Evolutionary conservation across 2,797 vertebrate genomes (phyloP), one percentile per base, ranked within the genome.

Genomic region (Danio albolineatus): DNA sequence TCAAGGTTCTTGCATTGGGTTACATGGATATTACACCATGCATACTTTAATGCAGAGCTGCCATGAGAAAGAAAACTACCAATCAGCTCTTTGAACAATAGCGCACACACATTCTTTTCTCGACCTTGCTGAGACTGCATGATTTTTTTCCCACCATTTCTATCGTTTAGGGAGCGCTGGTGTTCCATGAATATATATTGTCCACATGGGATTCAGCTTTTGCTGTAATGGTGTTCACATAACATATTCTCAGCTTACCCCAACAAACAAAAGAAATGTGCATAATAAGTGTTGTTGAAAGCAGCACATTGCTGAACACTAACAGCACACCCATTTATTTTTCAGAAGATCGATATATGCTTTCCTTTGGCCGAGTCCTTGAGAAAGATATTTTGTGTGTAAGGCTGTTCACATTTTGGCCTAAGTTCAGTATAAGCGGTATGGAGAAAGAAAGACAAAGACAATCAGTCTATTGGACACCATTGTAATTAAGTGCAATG

Each of bases 121-220:
- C 36, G 28, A 61, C 76, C 66, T 78, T 71, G 66, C 76, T 61
- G 65, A 70, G 56, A 13, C 10, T 48, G 46, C 54, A 61, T 64
- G 1, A 14, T 28, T 8, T 61, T 48, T 61, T 60, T 44, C 13
- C 39, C 13, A 48, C 36, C 0, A 13, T 41, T 78, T 78, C 43
- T 39, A 53, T 78, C 74, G 41, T 78, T 78, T 78, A 78, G 66
- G 14, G 64, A 60, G 43, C 12, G 13, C 65, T 16, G 28, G 44
- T 78, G 44, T 57, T 78, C 54, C 65, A 78, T 78, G 65, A 69
- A 78, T 78, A 78, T 66, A 77, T 60, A 70, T 41, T 69, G 65
- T 39, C 56, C 65, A 70, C 65, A 70, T 51, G 76, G 65, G 76
- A 69, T 69, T 69, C n/a, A 36, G n/a, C 53, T 38, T n/a, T 16